Percentiles rank a stretch among this genome's conserved stretches.
Evolutionary conservation across 2,797 vertebrate species (phyloP).

Genomic region (Eulemur rubriventer): DNA sequence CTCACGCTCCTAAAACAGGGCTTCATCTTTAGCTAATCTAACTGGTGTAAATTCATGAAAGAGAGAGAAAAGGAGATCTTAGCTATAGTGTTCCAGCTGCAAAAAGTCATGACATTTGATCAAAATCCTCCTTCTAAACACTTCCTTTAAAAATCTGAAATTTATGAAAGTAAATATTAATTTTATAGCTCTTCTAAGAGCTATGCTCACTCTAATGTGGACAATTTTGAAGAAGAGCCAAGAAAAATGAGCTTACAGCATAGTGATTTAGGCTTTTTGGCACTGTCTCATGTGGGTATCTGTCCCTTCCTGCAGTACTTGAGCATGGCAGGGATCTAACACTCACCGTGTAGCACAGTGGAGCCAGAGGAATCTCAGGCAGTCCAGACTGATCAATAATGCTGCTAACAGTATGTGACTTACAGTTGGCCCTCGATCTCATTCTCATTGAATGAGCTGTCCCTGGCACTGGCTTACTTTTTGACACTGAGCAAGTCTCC

Average conservation of each 20-base stretch:
- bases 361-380: not conserved
- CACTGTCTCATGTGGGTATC: not conserved
- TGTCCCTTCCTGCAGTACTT: not conserved
- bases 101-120: not conserved
- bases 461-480: not conserved
- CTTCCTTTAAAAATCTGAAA: not conserved
- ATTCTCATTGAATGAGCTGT: not conserved
- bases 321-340: not conserved
- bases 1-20: not conserved
- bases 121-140: not conserved
- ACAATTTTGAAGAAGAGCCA: slow-evolving; percentile 8
- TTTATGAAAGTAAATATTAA: not conserved
- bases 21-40: not conserved
- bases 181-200: slow-evolving; percentile 17
- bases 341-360: not conserved
- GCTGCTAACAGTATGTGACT: not conserved
- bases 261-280: not conserved
- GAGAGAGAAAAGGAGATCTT: not conserved
- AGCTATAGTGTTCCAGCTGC: not conserved
- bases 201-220: not conserved
- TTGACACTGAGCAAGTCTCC: not conserved
- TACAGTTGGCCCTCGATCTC: not conserved
- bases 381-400: not conserved
- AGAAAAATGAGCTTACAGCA: not conserved
- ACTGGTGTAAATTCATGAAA: not conserved